Base-by-base conservation (phyloP, 2,113 vertebrate species). In the Aspiorhynchus laticeps region DNA sequence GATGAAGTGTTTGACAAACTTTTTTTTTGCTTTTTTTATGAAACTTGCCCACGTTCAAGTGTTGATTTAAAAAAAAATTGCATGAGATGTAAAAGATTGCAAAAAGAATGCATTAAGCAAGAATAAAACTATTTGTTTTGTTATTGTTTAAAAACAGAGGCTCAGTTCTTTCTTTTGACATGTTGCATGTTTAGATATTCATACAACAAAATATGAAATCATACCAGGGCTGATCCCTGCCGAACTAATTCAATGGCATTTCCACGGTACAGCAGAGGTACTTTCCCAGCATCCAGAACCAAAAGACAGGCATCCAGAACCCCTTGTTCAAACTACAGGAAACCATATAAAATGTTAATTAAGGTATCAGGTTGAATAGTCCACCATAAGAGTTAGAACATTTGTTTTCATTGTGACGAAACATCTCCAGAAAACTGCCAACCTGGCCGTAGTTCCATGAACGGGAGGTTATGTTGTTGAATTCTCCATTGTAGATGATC, bases 381-480 rank as follows among this genome's bases (percentile, higher is more conserved):
- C 17, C 65, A 19, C 36, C 9, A 24, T n/a, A 38, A 36, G 43
- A 9, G 11, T 10, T 63, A 63, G 33, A 46, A 1, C n/a, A 51
- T 28, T 19, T 17, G 43, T 51, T 28, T 51, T 63, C 61, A 26
- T 63, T 24, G 3, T 80, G 9, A 38, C 36, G n/a, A 48, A 63
- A 63, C 26, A 63, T 61, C 4, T 11, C 41, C 0, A 53, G 38
- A 53, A 53, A 46, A 28, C 33, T 63, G 14, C 31, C 3, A 12
- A 84, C 98, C 97, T 99, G 97, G n/a, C 97, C 98, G 0, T 93
- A 99, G 86, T 95, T 93, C 98, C 98, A 99, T 90, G 92, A 92
- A 33, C 96, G 95, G 1, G 15, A 46, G 9, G 88, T 71, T 10
- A 97, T 41, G 0, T 93, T 48, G 0, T 28, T 81, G 0, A 41